These are phyloP conservation scores for Amphiprion clarkii DNA, from an alignment of 2,797 vertebrate genomes.

Conservation along the genomic window DNA sequence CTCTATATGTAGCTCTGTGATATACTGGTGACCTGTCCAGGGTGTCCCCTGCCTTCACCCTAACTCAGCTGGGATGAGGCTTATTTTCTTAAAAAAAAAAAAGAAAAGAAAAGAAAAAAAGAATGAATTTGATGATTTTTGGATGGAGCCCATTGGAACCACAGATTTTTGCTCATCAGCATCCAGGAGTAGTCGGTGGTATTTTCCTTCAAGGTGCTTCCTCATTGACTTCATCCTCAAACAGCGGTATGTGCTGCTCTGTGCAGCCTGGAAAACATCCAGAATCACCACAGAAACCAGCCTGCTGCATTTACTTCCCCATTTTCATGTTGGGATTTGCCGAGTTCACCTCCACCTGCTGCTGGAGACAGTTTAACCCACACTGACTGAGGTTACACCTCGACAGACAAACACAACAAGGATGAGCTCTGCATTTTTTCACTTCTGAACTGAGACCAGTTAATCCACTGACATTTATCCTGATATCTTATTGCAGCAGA, in stretches of 20 bases:
- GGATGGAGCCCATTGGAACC: neutral
- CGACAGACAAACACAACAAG: neutral
- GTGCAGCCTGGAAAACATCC: neutral
- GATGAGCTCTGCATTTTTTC: constrained; percentile 14
- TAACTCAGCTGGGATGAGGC: no score
- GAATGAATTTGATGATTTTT: neutral
- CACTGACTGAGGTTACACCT: neutral
- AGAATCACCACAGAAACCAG: neutral
- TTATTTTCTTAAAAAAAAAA: no score
- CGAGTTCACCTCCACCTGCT: neutral
- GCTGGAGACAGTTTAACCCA: neutral
- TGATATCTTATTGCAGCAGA: constrained; percentile 23
- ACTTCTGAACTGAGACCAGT: neutral
- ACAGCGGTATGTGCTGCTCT: neutral
- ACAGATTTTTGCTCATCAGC: no score
- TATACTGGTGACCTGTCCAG: no score
- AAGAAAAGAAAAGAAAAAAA: no score
- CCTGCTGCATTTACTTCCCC: neutral
- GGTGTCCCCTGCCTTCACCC: no score
- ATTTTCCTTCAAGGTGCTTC: neutral
- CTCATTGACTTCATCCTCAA: neutral
- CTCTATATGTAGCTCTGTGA: no score
- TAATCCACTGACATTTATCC: constrained; percentile 49
- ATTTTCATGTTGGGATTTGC: neutral
- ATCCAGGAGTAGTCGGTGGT: no score